Evolutionary conservation across 2,797 vertebrate genomes (phyloP).

Genomic region (Chanos chanos): DNA sequence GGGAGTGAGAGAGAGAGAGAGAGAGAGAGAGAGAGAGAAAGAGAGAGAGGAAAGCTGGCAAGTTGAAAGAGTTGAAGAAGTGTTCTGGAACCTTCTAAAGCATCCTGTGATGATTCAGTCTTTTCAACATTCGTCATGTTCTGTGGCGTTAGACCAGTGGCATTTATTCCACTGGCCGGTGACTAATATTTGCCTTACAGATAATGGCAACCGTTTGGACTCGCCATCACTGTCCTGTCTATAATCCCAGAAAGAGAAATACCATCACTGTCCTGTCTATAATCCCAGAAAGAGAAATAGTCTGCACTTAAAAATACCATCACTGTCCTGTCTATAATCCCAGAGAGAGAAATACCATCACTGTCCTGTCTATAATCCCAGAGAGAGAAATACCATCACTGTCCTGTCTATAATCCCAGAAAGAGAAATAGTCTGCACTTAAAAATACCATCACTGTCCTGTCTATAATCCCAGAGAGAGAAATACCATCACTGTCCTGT

Average conservation of each 20-base stretch:
- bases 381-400: no score
- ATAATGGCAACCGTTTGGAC: background rate
- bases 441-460: no score
- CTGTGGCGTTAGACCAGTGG: background rate
- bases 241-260: constrained; percentile 8
- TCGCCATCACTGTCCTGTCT: background rate
- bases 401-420: no score
- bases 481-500: no score
- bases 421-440: no score
- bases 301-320: no score
- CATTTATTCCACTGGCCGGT: background rate
- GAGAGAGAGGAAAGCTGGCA: background rate
- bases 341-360: no score
- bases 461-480: no score
- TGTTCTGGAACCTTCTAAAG: background rate
- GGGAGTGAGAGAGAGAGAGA: background rate
- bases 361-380: no score
- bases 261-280: no score
- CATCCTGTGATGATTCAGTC: background rate
- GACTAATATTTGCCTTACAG: background rate
- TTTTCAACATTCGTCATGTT: background rate
- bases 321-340: no score
- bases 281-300: no score
- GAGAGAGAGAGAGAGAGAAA: background rate
- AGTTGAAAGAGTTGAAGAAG: background rate